These are phyloP conservation scores for Hydrotaea diabolus DNA, from an alignment of 2,888 invertebrate species.

Conservation along the genomic window DNA sequence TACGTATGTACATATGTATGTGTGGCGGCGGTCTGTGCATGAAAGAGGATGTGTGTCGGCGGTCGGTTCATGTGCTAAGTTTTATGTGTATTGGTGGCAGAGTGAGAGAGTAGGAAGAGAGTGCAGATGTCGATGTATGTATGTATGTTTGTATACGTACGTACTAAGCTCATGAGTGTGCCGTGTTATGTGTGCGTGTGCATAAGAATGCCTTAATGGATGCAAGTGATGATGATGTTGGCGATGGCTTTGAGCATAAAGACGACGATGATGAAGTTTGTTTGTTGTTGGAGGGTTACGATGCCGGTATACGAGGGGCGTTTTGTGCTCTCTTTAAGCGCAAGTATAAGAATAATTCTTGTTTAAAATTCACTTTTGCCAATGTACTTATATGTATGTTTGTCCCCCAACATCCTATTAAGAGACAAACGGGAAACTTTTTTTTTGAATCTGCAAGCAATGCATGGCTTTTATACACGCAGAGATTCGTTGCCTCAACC, in stretches of 20 bases:
- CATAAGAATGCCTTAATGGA: constrained; percentile 43
- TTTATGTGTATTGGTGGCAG: background rate
- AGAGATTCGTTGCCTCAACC: no score
- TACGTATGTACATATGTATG: background rate
- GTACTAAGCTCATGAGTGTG: background rate
- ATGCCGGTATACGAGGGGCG: constrained; percentile 14
- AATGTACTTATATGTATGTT: no score
- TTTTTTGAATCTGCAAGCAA: no score
- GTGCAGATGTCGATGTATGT: no score
- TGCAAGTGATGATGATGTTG: constrained; percentile 54
- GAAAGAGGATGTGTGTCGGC: constrained; percentile 7
- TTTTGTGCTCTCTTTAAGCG: background rate
- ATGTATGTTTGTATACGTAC: background rate
- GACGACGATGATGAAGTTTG: constrained; percentile 27
- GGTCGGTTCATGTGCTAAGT: background rate
- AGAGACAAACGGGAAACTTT: no score
- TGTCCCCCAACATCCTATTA: no score
- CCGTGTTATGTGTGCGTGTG: constrained; percentile 15
- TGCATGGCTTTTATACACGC: no score
- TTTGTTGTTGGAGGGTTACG: background rate
- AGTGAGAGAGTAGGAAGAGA: background rate
- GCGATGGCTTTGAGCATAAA: constrained; percentile 57
- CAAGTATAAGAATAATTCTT: no score
- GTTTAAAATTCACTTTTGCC: no score
- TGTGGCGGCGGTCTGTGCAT: background rate